Evolutionary conservation across 2,888 invertebrate genomes (phyloP), one percentile per base, ranked within the genome.

Genomic region (Mylabris sibirica): DNA sequence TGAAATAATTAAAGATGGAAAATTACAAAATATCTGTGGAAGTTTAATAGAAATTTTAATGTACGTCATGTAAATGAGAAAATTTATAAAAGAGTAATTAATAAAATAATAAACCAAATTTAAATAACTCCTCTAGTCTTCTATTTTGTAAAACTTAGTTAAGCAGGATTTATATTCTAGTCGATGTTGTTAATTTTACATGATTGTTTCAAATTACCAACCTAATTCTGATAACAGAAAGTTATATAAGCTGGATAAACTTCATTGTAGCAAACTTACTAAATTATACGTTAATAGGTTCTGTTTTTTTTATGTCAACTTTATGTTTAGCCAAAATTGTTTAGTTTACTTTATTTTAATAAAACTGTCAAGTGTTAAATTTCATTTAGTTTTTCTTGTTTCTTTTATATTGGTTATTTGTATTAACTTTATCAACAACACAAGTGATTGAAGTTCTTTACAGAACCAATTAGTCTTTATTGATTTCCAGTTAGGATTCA

Each of bases 401-500:
- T n/a, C n/a, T n/a, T n/a, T n/a, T n/a, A n/a, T 49, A 6, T 49
- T 49, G 49, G 17, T 17, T 49, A 6, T 49, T 49, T 49, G 49
- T 4, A 22, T 49, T 49, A 49, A 22, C 20, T 20, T 49, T 22
- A 49, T 9, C 49, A 44, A 44, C 44, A 44, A n/a, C 14, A 49
- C 49, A 49, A 49, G 20, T 11, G 49, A 49, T 49, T 49, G 6
- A 49, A 49, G 49, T 49, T 49, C 20, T 49, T 49, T 49, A 49
- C 3, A 49, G 49, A 20, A 20, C 3, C 8, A 20, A 49, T 11
- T 49, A 17, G 41, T 44, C n/a, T 44, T 44, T 44, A 20, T 49
- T 11, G 49, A 49, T 49, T 49, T 20, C 20, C 49, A 11, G 49
- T 49, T 49, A 49, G 9, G 11, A 49, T 49, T 20, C 49, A 49